Conservation (phyloP, 2,888 invertebrate species). For the Proisotoma minuta region DNA sequence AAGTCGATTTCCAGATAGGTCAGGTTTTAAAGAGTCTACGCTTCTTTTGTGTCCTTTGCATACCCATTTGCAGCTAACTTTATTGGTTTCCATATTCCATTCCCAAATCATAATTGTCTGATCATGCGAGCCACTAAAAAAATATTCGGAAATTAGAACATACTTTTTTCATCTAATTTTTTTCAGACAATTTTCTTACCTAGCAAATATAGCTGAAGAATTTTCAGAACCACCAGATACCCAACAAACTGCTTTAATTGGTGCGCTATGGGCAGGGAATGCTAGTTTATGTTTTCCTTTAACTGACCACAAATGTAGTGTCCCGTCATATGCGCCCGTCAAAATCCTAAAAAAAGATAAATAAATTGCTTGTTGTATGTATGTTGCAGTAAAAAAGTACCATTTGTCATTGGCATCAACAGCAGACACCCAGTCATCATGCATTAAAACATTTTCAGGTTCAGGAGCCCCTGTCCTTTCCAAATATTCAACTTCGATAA, state of each 20-base stretch:
- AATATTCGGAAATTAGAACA: conserved; percentile 6
- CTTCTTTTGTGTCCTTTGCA: conserved; percentile 89
- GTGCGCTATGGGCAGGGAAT: conserved; percentile 78
- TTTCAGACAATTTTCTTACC: conserved; percentile 52
- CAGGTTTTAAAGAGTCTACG: conserved; percentile 79
- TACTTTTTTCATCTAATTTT: background rate
- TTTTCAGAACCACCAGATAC: conserved; percentile 59
- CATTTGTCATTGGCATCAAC: conserved; percentile 68
- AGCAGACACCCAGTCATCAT: conserved; percentile 97
- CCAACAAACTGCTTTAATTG: conserved; percentile 86
- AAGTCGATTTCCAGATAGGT: conserved; percentile 59
- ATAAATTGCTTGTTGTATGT: background rate
- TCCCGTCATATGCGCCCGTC: conserved; percentile 89
- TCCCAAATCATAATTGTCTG: conserved; percentile 86
- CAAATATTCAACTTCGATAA: conserved; percentile 85
- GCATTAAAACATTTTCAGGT: conserved; percentile 84
- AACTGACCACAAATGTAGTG: conserved; percentile 81
- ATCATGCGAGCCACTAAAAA: conserved; percentile 76
- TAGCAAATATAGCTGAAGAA: conserved; percentile 65
- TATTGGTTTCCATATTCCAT: conserved; percentile 70
- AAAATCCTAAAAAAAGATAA: conserved; percentile 66
- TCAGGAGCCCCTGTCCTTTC: conserved; percentile 85
- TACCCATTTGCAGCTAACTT: conserved; percentile 71
- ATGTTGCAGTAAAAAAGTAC: conserved; percentile 51
- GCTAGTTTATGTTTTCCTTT: conserved; percentile 78